These are phyloP conservation scores for Pelmatolapia mariae DNA, from an alignment of 2,113 vertebrate genomes.

Conservation along the genomic window DNA sequence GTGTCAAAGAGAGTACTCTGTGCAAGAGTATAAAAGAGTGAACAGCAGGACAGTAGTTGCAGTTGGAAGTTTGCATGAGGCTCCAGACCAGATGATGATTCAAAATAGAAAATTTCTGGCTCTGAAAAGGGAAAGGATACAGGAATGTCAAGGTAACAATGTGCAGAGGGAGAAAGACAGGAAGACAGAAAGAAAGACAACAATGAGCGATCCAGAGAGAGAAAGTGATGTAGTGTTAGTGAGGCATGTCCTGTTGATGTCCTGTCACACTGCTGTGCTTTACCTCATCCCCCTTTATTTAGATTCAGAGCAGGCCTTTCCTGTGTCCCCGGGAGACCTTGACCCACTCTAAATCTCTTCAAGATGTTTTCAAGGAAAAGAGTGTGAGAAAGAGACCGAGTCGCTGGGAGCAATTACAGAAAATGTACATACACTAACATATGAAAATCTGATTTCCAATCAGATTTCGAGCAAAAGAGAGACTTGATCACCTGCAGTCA, in stretches of 20 bases:
- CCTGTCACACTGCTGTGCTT: conserved; percentile 16
- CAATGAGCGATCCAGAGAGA: conserved; percentile 3
- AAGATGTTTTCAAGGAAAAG: conserved; percentile 6
- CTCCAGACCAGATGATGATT: background rate
- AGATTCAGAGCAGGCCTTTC: conserved; percentile 23
- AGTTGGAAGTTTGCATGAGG: background rate
- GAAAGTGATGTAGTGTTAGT: conserved; percentile 14
- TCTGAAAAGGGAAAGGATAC: background rate
- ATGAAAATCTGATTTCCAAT: conserved; percentile 1
- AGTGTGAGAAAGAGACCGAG: background rate
- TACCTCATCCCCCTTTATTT: conserved; percentile 40
- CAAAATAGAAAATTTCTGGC: background rate
- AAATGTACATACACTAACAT: background rate
- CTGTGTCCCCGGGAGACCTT: conserved; percentile 35
- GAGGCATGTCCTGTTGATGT: conserved; percentile 42
- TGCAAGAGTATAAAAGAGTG: background rate
- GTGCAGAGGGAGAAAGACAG: conserved; percentile 7
- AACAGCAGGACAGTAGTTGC: background rate
- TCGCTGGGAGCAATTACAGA: background rate
- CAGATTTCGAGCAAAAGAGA: background rate
- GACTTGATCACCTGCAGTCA: background rate
- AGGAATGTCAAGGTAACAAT: conserved; percentile 24
- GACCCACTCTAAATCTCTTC: conserved; percentile 2
- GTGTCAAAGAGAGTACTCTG: conserved; percentile 4
- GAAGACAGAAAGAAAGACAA: conserved; percentile 9